Percentiles rank a stretch among this genome's conserved stretches.
Conservation (phyloP, 2,888 invertebrate genomes). For the Diachrysia chrysitis region DNA sequence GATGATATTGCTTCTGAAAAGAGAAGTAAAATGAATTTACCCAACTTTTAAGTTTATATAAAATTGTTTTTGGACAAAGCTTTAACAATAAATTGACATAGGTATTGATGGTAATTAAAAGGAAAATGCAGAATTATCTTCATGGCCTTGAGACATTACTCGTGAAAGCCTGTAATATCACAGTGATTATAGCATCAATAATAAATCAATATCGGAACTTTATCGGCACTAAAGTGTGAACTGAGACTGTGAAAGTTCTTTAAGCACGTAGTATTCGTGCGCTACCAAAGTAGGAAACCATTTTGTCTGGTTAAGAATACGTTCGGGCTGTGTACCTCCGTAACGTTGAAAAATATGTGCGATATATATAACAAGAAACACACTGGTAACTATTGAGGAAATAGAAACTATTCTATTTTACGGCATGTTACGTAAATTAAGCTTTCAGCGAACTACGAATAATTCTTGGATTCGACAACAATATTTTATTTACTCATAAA, state of each 20-base stretch:
- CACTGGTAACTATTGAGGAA: neutral
- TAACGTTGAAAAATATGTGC: conserved; percentile 27
- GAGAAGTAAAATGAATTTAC: conserved; percentile 22
- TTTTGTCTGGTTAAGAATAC: conserved; percentile 54
- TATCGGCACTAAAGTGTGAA: conserved; percentile 2
- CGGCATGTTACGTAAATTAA: neutral
- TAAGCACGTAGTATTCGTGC: conserved; percentile 56
- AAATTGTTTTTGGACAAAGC: too few relatives aligned
- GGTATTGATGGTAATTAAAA: too few relatives aligned
- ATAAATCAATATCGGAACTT: neutral
- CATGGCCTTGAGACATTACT: neutral
- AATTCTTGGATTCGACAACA: neutral
- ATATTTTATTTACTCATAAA: neutral
- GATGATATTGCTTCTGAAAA: conserved; percentile 84
- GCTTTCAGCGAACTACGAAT: conserved; percentile 3
- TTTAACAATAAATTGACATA: too few relatives aligned
- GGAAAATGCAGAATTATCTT: too few relatives aligned
- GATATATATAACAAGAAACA: conserved; percentile 6
- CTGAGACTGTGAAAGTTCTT: conserved; percentile 57
- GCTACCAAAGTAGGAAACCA: conserved; percentile 58
- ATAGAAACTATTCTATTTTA: conserved; percentile 6
- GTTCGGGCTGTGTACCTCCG: conserved; percentile 39
- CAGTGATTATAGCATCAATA: neutral
- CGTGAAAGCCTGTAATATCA: neutral
- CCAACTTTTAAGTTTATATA: too few relatives aligned